Evolutionary conservation across 2,888 invertebrate species (phyloP), one percentile per base, ranked within the genome.

Genomic region (Agrypnus murinus): DNA sequence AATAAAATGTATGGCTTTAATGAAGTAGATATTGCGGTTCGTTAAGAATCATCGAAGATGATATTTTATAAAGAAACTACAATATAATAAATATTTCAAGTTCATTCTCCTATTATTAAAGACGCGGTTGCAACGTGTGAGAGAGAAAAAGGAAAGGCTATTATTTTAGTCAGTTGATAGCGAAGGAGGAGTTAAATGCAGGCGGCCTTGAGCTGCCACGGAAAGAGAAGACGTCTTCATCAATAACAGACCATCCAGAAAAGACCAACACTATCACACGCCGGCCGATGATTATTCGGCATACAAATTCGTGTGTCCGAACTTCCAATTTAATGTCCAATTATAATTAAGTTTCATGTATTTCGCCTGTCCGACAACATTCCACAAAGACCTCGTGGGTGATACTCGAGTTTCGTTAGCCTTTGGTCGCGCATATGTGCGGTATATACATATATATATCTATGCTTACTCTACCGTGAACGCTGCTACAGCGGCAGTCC

Each of bases 191-290:
- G 71, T 59, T 46, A 63, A 76, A 74, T 67, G 77, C 74, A 62
- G 79, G 73, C 80, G 83, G 75, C 84, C 84, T 84, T 84, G 84
- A 83, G 83, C 82, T 83, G 84, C 84, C 84, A 84, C 77, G 79
- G 68, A 74, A 75, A 69, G 73, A 77, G 78, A 79, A 82, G 80
- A 83, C 81, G 81, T 84, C 84, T 83, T 83, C 83, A 82, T 82
- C 81, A 78, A 63, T 57, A 48, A 66, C 63, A 32, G 55, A 45
- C 53, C 38, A 69, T 59, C 32, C 53, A 53, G 17, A 9, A 8
- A 4, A 46, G 69, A 71, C 74, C 74, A 77, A 64, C 74, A 73
- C 72, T 73, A 67, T 66, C 75, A 62, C 75, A 62, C 65, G 69
- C 71, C 40, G 73, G 70, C 70, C 50, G 48, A 38, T 38, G 71